Evolutionary conservation across 2,797 vertebrate species (phyloP).

Genomic region (Sebastes kiyomatsui): DNA sequence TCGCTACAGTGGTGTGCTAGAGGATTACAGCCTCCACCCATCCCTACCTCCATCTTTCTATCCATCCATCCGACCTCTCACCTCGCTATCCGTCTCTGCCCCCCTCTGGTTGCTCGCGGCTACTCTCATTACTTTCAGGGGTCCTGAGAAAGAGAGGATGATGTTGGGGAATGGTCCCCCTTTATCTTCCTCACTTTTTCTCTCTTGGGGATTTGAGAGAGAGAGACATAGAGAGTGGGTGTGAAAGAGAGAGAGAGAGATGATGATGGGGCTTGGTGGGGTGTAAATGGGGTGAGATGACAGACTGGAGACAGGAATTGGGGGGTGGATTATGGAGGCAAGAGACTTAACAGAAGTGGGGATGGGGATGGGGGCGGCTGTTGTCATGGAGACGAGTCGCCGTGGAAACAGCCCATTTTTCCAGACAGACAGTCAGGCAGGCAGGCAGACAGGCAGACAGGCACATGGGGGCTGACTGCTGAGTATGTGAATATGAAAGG

Average conservation of each 20-base stretch:
- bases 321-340: slow-evolving; percentile 63
- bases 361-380: slow-evolving; percentile 69
- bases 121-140: slow-evolving; percentile 59
- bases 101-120: slow-evolving; percentile 33
- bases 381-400: slow-evolving; percentile 78
- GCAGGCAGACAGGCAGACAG: slow-evolving; percentile 35
- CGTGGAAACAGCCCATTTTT: slow-evolving; percentile 72
- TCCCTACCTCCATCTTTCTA: slow-evolving; percentile 30
- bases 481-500: slow-evolving; percentile 69
- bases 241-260: slow-evolving; percentile 20
- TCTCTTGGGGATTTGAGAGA: slow-evolving; percentile 46
- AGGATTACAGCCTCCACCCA: slow-evolving; percentile 56
- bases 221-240: slow-evolving; percentile 20
- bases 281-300: slow-evolving; percentile 78
- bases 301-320: slow-evolving; percentile 66
- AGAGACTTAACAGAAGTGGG: slow-evolving; percentile 62
- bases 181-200: slow-evolving; percentile 37
- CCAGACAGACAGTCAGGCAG: slow-evolving; percentile 53
- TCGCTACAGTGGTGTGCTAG: slow-evolving; percentile 36
- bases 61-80: slow-evolving; percentile 41
- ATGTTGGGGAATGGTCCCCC: slow-evolving; percentile 42
- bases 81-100: slow-evolving; percentile 40
- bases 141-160: slow-evolving; percentile 44
- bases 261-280: slow-evolving; percentile 70
- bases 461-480: slow-evolving; percentile 53